phyloP scores from a whole-genome alignment of 2,113 vertebrate genomes.

The Muntiacus reevesi region DNA sequence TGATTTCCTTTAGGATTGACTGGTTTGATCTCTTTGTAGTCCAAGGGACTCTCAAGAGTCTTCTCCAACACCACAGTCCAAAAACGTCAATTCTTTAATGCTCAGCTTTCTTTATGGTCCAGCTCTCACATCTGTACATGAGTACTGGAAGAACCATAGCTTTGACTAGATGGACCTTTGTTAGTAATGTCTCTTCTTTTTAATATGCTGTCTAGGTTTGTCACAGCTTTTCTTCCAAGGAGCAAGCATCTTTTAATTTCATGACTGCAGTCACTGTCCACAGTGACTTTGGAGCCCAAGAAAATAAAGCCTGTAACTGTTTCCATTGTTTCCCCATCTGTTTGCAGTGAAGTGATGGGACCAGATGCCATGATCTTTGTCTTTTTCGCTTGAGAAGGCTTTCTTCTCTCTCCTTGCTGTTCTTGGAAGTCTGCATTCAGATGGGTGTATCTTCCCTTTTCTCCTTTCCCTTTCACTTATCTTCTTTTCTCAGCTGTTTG shows the following conservation, averaged over 20 bases:
- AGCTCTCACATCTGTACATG: neutral
- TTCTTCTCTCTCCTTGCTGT: neutral
- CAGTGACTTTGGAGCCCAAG: neutral
- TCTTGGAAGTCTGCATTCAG: neutral
- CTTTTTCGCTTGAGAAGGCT: neutral
- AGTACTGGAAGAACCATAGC: neutral
- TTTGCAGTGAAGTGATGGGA: neutral
- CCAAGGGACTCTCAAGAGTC: neutral
- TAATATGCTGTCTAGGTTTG: neutral
- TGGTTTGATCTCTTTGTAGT: neutral
- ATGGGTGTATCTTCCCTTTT: neutral
- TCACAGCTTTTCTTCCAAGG: neutral
- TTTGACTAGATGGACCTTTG: neutral
- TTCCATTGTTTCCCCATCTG: neutral
- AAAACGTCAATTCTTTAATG: neutral
- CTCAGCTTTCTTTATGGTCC: neutral
- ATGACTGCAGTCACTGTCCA: neutral
- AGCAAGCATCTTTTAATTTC: neutral
- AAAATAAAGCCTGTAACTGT: neutral
- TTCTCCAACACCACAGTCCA: neutral
- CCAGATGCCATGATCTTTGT: neutral
- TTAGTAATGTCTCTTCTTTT: neutral
- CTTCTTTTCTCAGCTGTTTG: neutral
- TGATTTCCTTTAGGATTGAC: neutral
- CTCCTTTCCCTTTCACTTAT: neutral